phyloP scores from a whole-genome alignment of 2,888 invertebrate species.

The Tetropium fuscum region DNA sequence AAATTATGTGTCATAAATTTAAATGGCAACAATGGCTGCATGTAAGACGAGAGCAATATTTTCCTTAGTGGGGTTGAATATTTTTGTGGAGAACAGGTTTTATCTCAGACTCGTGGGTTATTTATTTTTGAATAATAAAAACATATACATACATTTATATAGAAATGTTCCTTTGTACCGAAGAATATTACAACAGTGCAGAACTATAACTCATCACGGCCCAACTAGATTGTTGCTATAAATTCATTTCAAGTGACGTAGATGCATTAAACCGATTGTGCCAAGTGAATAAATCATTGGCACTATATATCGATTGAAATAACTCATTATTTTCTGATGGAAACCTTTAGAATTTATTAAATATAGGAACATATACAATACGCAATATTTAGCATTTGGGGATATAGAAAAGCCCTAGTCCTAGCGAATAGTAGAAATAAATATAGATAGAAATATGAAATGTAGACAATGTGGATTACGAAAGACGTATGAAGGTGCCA shows the following conservation, averaged over 20 bases:
- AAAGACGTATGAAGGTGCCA: too few species aligned
- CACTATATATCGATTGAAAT: constrained; percentile 49
- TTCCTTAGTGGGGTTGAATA: constrained; percentile 47
- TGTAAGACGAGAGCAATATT: constrained; percentile 42
- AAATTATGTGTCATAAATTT: constrained; percentile 55
- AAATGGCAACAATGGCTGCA: constrained; percentile 50
- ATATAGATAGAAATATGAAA: too few species aligned
- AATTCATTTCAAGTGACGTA: constrained; percentile 50
- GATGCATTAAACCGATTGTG: constrained; percentile 52
- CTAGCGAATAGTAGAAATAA: too few species aligned
- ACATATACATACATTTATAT: constrained; percentile 57
- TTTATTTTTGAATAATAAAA: constrained; percentile 59
- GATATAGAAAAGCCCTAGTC: too few species aligned
- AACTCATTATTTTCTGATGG: constrained; percentile 33
- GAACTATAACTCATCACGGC: constrained; percentile 49
- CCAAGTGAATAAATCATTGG: constrained; percentile 51
- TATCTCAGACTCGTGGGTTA: constrained; percentile 50
- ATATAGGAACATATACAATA: constrained; percentile 20
- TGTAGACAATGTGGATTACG: too few species aligned
- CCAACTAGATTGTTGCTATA: constrained; percentile 45
- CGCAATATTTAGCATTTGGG: too few species aligned
- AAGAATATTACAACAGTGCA: constrained; percentile 47
- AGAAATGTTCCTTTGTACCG: constrained; percentile 52
- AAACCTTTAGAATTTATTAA: constrained; percentile 44
- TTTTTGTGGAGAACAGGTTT: constrained; percentile 57